Evolutionary conservation across 2,888 invertebrate species (phyloP).

Genomic region (Ochlodes sylvanus): DNA sequence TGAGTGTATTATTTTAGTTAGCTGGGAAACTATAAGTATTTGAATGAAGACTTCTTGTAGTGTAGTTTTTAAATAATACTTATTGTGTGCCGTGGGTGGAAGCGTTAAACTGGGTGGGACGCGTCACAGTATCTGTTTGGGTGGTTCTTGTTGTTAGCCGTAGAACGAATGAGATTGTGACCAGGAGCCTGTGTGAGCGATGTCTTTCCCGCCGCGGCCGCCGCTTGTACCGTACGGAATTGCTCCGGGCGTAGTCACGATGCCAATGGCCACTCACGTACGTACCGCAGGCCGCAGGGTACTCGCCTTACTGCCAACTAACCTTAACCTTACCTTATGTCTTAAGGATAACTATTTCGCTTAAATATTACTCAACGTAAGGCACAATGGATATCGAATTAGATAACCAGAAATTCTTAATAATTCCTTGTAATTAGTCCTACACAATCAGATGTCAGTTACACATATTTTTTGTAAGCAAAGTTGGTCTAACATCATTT

Average conservation of each 20-base stretch:
- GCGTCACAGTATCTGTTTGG: slow-evolving; percentile 41
- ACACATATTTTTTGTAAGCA: too few relatives aligned
- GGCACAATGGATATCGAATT: too few relatives aligned
- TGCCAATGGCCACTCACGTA: slow-evolving; percentile 91
- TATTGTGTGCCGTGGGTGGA: background rate
- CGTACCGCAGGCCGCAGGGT: slow-evolving; percentile 60
- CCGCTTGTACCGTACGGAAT: slow-evolving; percentile 91
- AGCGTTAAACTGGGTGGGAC: slow-evolving; percentile 31
- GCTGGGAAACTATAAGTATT: too few relatives aligned
- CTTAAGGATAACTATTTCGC: background rate
- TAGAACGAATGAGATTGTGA: slow-evolving; percentile 45
- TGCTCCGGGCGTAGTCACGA: slow-evolving; percentile 90
- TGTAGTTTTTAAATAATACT: background rate
- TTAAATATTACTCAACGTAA: too few relatives aligned
- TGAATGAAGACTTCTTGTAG: too few relatives aligned
- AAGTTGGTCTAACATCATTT: too few relatives aligned
- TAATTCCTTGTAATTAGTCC: too few relatives aligned
- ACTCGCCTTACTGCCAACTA: slow-evolving; percentile 4
- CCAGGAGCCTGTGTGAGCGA: slow-evolving; percentile 59
- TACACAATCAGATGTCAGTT: too few relatives aligned
- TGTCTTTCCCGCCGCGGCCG: slow-evolving; percentile 96
- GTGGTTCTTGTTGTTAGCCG: slow-evolving; percentile 40
- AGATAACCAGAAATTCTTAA: too few relatives aligned
- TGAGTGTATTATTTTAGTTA: too few relatives aligned
- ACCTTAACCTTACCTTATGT: slow-evolving; percentile 13